Percentiles rank a stretch among this genome's conserved stretches.
phyloP scores from a whole-genome alignment of 2,888 invertebrate genomes.

The Phyllotreta striolata region DNA sequence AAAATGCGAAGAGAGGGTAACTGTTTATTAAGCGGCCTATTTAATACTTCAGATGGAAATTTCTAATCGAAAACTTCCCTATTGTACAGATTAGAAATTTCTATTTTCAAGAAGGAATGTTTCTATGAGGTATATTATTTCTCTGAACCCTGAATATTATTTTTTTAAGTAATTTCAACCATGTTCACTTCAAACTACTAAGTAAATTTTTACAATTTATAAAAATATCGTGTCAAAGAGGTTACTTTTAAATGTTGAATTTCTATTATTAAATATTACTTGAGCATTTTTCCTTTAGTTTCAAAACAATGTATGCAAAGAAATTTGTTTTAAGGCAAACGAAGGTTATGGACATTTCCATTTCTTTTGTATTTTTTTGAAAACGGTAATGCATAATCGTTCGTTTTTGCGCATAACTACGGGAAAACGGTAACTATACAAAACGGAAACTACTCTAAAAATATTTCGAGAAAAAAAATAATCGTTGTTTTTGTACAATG shows the following conservation, averaged over 20 bases:
- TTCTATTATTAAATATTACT: conserved; percentile 39
- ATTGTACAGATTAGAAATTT: no score
- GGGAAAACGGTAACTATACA: conserved; percentile 40
- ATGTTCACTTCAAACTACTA: conserved; percentile 13
- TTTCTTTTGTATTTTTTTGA: conserved; percentile 1
- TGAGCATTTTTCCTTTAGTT: conserved; percentile 42
- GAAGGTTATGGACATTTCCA: neutral
- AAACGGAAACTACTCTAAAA: conserved; percentile 32
- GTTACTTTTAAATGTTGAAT: conserved; percentile 31
- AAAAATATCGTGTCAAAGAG: conserved; percentile 26
- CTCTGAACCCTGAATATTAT: conserved; percentile 43
- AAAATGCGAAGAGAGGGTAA: conserved; percentile 37
- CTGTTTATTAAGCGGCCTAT: conserved; percentile 39
- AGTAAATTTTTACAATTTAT: conserved; percentile 27
- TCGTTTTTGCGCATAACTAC: conserved; percentile 25
- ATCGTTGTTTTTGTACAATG: conserved; percentile 54
- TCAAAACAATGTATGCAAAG: conserved; percentile 27
- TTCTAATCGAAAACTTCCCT: no score
- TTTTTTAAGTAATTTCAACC: conserved; percentile 41
- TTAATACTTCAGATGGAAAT: conserved; percentile 28
- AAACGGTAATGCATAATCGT: conserved; percentile 1
- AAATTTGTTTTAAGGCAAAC: conserved; percentile 26
- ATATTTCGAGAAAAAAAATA: conserved; percentile 35
- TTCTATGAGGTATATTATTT: conserved; percentile 45
- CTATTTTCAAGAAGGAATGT: conserved; percentile 46